Percentiles rank a stretch among this genome's conserved stretches.
phyloP scores from a whole-genome alignment of 2,113 vertebrate species.

The Mugil cephalus region DNA sequence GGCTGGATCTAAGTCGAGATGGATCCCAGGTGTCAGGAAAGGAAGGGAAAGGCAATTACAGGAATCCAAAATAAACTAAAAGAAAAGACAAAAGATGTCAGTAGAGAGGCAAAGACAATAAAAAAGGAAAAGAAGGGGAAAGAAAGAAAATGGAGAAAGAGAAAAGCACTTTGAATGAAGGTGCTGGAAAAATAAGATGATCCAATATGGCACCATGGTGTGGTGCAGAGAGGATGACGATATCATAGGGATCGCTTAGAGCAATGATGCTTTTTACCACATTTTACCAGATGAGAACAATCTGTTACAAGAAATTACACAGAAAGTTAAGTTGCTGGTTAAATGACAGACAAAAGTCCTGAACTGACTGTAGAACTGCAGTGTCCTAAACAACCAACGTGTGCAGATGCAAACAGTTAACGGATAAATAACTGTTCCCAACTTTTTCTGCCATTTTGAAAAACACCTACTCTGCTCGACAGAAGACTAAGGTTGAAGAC shows the following conservation, averaged over 20 bases:
- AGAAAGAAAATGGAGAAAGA: background rate
- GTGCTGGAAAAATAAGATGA: background rate
- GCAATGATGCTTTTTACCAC: too few species aligned
- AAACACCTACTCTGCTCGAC: background rate
- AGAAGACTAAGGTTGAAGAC: background rate
- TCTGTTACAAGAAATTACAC: too few species aligned
- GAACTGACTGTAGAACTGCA: too few species aligned
- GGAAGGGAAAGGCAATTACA: background rate
- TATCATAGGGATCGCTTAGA: too few species aligned
- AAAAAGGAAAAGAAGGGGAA: background rate
- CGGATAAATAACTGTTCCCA: background rate
- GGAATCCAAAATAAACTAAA: background rate
- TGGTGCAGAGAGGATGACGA: too few species aligned
- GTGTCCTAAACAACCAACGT: too few species aligned
- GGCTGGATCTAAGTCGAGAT: constrained; percentile 54
- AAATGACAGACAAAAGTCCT: too few species aligned
- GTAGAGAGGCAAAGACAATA: background rate
- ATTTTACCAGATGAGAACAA: too few species aligned
- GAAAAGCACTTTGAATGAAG: background rate
- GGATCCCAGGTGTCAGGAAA: constrained; percentile 67
- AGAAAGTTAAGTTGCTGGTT: too few species aligned
- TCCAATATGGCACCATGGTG: too few species aligned
- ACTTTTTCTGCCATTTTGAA: background rate
- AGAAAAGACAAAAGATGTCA: background rate
- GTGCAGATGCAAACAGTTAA: too few species aligned